A percentile compares a stretch with the other conserved stretches of the same genome.
Conservation (phyloP, 2,797 vertebrate genomes). For the Rhyacichthys aspro region DNA sequence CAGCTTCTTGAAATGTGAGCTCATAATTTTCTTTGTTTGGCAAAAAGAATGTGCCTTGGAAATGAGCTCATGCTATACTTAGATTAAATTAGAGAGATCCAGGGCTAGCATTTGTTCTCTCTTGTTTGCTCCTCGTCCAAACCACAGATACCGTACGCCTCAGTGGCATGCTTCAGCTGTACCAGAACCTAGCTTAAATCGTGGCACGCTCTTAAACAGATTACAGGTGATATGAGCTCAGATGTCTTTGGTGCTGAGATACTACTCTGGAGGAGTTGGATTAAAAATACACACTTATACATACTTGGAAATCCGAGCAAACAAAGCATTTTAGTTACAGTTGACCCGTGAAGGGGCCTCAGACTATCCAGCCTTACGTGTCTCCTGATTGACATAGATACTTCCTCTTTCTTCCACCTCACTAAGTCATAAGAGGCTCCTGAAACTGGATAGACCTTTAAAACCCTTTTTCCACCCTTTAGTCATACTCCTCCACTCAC, state of each 20-base stretch:
- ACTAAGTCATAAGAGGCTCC: conserved; percentile 61
- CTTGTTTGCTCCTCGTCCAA: conserved; percentile 63
- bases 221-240: conserved; percentile 65
- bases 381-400: conserved; percentile 78
- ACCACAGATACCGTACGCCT: conserved; percentile 58
- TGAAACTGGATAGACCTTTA: conserved; percentile 68
- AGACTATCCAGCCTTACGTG: conserved; percentile 58
- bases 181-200: conserved; percentile 36
- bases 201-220: conserved; percentile 29
- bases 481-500: conserved; percentile 40
- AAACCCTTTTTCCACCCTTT: conserved; percentile 61
- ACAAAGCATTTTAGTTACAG: conserved; percentile 24
- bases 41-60: conserved; percentile 44
- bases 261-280: conserved; percentile 9
- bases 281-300: neutral
- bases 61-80: conserved; percentile 79
- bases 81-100: conserved; percentile 77
- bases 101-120: conserved; percentile 64
- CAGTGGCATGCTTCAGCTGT: conserved; percentile 36
- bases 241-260: conserved; percentile 9
- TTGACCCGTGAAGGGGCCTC: conserved; percentile 68
- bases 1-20: conserved; percentile 67
- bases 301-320: conserved; percentile 20
- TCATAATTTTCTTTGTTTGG: conserved; percentile 73
- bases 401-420: conserved; percentile 70